phyloP scores from a whole-genome alignment of 1,140 invertebrate species.

The Amphibalanus amphitrite region DNA sequence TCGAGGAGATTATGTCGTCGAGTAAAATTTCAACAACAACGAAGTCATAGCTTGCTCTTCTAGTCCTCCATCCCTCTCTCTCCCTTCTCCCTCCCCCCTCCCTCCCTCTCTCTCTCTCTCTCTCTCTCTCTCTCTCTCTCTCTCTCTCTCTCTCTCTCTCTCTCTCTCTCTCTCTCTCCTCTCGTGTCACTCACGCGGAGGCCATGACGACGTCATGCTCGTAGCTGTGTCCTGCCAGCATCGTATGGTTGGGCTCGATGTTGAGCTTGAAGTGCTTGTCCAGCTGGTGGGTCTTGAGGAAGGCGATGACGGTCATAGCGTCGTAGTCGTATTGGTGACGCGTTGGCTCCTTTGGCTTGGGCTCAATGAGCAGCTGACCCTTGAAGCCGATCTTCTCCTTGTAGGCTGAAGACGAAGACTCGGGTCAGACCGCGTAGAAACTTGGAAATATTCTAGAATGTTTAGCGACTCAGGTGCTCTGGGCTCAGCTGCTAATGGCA shows the following conservation, averaged over 20 bases:
- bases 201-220: conserved; percentile 32
- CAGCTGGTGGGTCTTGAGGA: conserved; percentile 40
- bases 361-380: conserved; percentile 40
- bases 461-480: no score
- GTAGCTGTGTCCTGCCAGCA: conserved; percentile 30
- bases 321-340: conserved; percentile 41
- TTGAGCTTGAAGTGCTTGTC: conserved; percentile 43
- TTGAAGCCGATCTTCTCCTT: conserved; percentile 43
- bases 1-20: no score
- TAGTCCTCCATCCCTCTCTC: no score
- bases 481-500: no score
- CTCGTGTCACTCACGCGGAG: conserved; percentile 27
- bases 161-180: neutral
- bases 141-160: no score
- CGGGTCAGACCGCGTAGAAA: no score
- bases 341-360: conserved; percentile 31
- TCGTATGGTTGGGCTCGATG: conserved; percentile 39
- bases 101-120: no score
- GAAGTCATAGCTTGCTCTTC: no score
- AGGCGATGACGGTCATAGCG: conserved; percentile 41
- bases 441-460: no score
- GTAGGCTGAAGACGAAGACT: conserved; percentile 28
- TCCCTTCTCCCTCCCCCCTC: no score
- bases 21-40: no score
- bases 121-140: no score